Evolutionary conservation across 2,113 vertebrate species (phyloP).

Genomic region (Pavo muticus): DNA sequence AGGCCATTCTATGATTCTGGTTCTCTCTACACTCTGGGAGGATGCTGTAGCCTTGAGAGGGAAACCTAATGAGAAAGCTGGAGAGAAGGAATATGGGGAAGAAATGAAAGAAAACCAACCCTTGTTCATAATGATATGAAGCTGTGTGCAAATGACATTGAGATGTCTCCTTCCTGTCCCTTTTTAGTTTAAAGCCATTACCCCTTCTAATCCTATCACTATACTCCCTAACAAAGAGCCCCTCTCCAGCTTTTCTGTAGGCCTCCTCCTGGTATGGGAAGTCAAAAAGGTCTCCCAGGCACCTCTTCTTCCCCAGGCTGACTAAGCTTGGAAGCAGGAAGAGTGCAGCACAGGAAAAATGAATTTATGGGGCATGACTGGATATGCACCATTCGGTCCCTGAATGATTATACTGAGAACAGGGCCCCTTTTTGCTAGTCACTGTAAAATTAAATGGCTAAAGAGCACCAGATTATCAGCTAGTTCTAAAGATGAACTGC

Average conservation of each 20-base stretch:
- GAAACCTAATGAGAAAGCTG: not conserved
- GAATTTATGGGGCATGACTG: not conserved
- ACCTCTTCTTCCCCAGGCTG: not conserved
- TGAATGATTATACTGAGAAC: not conserved
- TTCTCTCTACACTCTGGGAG: not conserved
- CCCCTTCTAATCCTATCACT: not conserved
- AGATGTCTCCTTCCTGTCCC: not conserved
- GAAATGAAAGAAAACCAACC: not conserved
- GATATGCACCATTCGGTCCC: accelerated
- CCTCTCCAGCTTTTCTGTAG: not conserved
- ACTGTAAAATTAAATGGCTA: not conserved
- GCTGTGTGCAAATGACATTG: not conserved
- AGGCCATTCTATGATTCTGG: too few species aligned
- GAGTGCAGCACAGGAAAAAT: accelerated
- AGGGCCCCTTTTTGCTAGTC: not conserved
- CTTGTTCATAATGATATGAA: not conserved
- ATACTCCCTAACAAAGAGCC: not conserved
- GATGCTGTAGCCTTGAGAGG: not conserved
- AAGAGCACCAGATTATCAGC: not conserved
- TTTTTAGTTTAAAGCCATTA: not conserved
- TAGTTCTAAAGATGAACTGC: not conserved
- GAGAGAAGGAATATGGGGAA: not conserved
- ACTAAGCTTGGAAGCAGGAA: not conserved
- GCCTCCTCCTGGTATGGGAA: not conserved
- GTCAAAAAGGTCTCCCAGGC: not conserved